These are phyloP conservation scores for Pteronotus mesoamericanus DNA, from an alignment of 2,797 vertebrate species.

Conservation along the genomic window DNA sequence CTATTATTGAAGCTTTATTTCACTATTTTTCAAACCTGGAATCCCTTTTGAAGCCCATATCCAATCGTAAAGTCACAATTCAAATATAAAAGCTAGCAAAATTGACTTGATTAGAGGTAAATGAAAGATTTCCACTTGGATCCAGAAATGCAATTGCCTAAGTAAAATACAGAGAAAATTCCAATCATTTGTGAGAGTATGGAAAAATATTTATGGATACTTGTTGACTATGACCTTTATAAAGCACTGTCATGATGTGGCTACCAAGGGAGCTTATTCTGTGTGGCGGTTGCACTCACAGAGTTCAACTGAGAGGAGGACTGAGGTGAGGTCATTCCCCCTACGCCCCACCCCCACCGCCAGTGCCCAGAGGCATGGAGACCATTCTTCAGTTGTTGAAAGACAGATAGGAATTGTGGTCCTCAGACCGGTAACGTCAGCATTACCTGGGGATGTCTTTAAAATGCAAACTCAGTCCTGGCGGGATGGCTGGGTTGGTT, in stretches of 20 bases:
- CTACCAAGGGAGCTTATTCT: neutral
- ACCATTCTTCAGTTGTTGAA: neutral
- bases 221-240: neutral
- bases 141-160: neutral
- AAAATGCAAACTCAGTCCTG: neutral
- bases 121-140: neutral
- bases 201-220: neutral
- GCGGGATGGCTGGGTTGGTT: neutral
- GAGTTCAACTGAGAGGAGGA: neutral
- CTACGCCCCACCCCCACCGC: too few species aligned
- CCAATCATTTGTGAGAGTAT: neutral
- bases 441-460: neutral
- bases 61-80: neutral
- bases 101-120: constrained; percentile 4
- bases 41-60: neutral
- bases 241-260: neutral
- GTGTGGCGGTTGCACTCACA: neutral
- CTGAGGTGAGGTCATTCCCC: too few species aligned
- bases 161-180: neutral
- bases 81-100: neutral
- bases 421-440: neutral
- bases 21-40: neutral
- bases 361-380: fast-evolving
- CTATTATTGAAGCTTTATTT: neutral
- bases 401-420: neutral